Percentiles rank a stretch among this genome's conserved stretches.
Conservation (phyloP, 2,888 invertebrate genomes). For the Andrena minutula region DNA sequence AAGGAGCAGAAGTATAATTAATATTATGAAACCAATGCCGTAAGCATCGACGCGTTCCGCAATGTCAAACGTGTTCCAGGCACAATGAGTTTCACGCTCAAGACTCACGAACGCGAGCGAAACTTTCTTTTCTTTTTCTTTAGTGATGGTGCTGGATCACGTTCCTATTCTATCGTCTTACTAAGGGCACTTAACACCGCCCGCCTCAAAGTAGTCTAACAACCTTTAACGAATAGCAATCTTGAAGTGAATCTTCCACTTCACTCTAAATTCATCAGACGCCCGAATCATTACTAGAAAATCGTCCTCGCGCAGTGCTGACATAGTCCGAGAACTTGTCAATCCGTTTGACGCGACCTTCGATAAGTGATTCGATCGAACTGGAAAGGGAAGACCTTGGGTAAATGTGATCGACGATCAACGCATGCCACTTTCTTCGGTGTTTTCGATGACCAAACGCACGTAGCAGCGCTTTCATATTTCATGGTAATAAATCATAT, state of each 20-base stretch:
- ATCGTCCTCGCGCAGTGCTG: conserved; percentile 12
- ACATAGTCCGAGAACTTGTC: conserved; percentile 32
- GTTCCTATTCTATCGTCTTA: neutral
- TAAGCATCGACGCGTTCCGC: conserved; percentile 68
- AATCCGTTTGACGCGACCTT: conserved; percentile 73
- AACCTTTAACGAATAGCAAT: neutral
- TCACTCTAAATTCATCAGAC: neutral
- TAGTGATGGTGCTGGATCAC: neutral
- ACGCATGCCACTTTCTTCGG: conserved; percentile 45
- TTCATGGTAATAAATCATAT: neutral
- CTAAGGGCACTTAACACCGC: neutral
- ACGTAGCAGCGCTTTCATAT: neutral
- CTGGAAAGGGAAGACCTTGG: conserved; percentile 83
- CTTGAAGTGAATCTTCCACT: too few relatives aligned
- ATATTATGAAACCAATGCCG: conserved; percentile 69
- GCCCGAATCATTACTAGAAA: conserved; percentile 2
- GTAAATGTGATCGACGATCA: conserved; percentile 75
- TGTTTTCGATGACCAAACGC: conserved; percentile 13
- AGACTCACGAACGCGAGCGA: conserved; percentile 45
- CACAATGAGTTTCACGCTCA: conserved; percentile 58
- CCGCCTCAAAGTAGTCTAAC: neutral
- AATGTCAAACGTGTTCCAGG: conserved; percentile 66
- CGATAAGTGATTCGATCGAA: conserved; percentile 76
- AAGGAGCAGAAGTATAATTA: conserved; percentile 65
- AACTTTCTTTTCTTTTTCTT: conserved; percentile 42